Evolutionary conservation across 2,888 invertebrate species (phyloP), one percentile per base, ranked within the genome.

Genomic region (Drosophila diplacantha): DNA sequence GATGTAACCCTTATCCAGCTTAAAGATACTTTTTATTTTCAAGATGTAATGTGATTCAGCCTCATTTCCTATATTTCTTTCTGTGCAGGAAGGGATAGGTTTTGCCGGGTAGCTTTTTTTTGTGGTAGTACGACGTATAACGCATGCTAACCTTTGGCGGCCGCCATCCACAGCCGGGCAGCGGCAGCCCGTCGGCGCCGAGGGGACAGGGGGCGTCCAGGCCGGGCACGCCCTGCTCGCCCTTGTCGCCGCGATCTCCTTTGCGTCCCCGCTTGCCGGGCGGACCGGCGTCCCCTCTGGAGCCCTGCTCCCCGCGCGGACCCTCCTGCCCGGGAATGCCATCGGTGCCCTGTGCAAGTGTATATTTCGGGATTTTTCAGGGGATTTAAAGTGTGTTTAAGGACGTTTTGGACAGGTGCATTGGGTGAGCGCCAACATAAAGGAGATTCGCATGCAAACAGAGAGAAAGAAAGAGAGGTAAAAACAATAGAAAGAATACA

Each of bases 181-280:
- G 90, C 69, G 98, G 98, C 85, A 98, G 91, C 68, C 99, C 99
- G 89, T 99, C 98, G 51, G 94, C 93, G 59, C 97, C 99, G 61
- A 98, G 90, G 72, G 99, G 99, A 90, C 99, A 99, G n/a, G 98
- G 98, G 43, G 99, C 99, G 90, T 99, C 98, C 83, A 99, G 90
- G 35, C 98, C 98, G 34, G 98, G 98, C 74, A 97, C 97, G 76
- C 98, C 98, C 91, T 96, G 96, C 85, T 97, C 97, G 59, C 98
- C 98, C 89, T 96, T 96, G 85, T 95, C 94, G 38, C 98, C 98
- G 85, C 93, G 93, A 89, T 96, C 95, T 32, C 98, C 98, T 89
- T 95, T 96, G 77, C 95, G 92, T 55, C 98, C 98, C 81, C 96
- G 92, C 89, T 95, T 96, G 65, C 97, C 97, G 68, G 92, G 90